phyloP scores from a whole-genome alignment of 1,140 invertebrate genomes.

The Alviniconcha marisindica region DNA sequence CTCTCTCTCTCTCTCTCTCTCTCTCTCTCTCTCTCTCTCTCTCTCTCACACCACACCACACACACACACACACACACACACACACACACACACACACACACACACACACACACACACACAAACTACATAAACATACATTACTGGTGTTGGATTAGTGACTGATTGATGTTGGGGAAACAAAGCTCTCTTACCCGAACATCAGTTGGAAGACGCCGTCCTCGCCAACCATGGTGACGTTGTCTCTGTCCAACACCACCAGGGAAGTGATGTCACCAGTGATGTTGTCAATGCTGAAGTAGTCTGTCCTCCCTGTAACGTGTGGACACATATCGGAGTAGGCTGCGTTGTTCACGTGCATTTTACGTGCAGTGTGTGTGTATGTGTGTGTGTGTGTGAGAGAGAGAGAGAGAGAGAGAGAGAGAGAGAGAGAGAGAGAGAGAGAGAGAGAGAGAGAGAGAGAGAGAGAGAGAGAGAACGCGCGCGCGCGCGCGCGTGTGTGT shows the following conservation, averaged over 20 bases:
- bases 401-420: too few species aligned
- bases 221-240: conserved; percentile 31
- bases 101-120: too few species aligned
- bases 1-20: not conserved
- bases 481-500: too few species aligned
- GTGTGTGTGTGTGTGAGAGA: not conserved
- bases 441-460: too few species aligned
- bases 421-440: too few species aligned
- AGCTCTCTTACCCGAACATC: conserved; percentile 43
- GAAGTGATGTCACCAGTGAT: conserved; percentile 31
- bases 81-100: too few species aligned
- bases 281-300: conserved; percentile 36
- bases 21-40: not conserved
- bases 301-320: conserved; percentile 28
- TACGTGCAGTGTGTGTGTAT: not conserved
- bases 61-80: too few species aligned
- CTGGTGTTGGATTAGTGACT: too few species aligned
- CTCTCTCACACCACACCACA: too few species aligned
- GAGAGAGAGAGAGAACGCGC: too few species aligned
- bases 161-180: too few species aligned
- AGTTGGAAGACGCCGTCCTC: conserved; percentile 42
- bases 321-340: not conserved
- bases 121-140: too few species aligned
- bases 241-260: conserved; percentile 41
- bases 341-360: not conserved